These are phyloP conservation scores for Eonycteris spelaea DNA, from an alignment of 2,113 vertebrate genomes.

Conservation along the genomic window DNA sequence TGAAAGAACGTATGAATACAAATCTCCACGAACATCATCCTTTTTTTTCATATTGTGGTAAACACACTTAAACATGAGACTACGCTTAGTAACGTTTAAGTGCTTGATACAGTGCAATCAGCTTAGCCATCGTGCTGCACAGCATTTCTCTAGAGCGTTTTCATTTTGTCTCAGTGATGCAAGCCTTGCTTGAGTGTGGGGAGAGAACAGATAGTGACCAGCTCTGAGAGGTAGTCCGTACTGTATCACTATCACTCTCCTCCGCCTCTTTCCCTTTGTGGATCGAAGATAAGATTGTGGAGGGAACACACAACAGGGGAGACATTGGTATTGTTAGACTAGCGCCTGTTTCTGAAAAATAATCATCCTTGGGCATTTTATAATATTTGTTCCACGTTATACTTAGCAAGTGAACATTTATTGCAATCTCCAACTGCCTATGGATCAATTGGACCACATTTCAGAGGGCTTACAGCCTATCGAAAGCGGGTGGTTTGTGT, in stretches of 20 bases:
- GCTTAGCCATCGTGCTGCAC: rapidly evolving
- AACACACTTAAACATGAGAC: not conserved
- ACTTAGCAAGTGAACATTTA: not conserved
- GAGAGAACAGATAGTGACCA: not conserved
- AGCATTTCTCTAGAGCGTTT: not conserved
- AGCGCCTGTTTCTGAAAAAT: not conserved
- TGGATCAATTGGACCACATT: not conserved
- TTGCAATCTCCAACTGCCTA: not conserved
- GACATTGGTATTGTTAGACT: not conserved
- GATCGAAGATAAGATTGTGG: not conserved
- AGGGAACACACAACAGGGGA: not conserved
- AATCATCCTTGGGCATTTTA: not conserved
- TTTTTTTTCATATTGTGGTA: not conserved
- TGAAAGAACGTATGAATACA: not conserved
- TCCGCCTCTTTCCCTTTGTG: not conserved
- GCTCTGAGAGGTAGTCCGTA: not conserved
- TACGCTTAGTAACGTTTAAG: not conserved
- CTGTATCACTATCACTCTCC: not conserved
- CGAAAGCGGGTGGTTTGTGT: not conserved
- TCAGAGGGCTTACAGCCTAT: not conserved
- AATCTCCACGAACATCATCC: not conserved
- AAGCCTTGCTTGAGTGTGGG: not conserved
- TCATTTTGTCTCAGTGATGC: not conserved
- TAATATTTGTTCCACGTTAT: not conserved
- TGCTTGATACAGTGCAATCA: no score